phyloP scores from a whole-genome alignment of 2,888 invertebrate species.

The Embidobia sp. region DNA sequence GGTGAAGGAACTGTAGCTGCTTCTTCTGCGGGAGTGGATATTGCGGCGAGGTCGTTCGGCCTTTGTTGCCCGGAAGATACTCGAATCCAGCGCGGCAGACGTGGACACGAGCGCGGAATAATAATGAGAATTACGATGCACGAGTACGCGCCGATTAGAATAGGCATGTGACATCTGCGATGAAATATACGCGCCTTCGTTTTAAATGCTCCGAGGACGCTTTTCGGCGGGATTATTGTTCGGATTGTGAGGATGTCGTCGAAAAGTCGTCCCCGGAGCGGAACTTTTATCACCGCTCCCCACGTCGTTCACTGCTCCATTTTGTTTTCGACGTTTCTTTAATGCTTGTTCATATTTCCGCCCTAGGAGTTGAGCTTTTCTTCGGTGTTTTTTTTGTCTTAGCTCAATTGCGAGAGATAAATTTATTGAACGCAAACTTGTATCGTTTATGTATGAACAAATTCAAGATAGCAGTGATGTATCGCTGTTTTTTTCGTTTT shows the following conservation, averaged over 20 bases:
- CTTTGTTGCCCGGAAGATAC: constrained; percentile 63
- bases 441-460: too few species aligned
- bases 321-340: too few species aligned
- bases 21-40: constrained; percentile 39
- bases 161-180: constrained; percentile 35
- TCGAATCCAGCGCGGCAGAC: constrained; percentile 31
- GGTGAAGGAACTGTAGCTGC: constrained; percentile 47
- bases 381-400: too few species aligned
- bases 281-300: constrained; percentile 4
- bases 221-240: constrained; percentile 7
- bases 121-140: constrained; percentile 57
- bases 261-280: not conserved
- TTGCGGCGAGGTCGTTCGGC: constrained; percentile 46
- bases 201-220: not conserved
- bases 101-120: constrained; percentile 53
- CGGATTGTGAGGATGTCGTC: constrained; percentile 18
- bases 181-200: constrained; percentile 23
- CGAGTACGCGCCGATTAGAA: constrained; percentile 54
- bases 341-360: too few species aligned
- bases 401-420: too few species aligned
- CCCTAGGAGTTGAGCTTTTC: too few species aligned
- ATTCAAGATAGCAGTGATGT: too few species aligned
- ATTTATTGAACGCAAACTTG: too few species aligned
- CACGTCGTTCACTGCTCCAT: too few species aligned
- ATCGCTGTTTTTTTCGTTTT: too few species aligned